Conservation (phyloP, 2,113 vertebrate species). For the Polypterus senegalus region DNA sequence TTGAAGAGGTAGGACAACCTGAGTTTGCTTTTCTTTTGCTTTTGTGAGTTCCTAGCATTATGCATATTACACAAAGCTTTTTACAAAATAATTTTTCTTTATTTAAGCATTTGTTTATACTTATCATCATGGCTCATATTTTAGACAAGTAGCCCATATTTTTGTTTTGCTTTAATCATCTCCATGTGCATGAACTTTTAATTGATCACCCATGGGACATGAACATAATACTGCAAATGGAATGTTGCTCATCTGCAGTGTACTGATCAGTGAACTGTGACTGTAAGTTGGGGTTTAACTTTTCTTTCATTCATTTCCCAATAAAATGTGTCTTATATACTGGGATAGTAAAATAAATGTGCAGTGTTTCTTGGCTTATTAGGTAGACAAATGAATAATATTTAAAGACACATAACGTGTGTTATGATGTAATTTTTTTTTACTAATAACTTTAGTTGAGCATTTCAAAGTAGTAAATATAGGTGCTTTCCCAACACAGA, state of each 20-base stretch:
- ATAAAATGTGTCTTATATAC: too few relatives aligned
- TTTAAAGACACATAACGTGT: too few relatives aligned
- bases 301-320: too few relatives aligned
- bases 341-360: too few relatives aligned
- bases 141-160: neutral
- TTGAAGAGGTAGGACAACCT: slow-evolving; percentile 91
- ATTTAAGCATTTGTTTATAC: neutral
- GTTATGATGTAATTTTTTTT: too few relatives aligned
- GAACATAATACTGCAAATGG: slow-evolving; percentile 8
- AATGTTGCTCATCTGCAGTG: slow-evolving; percentile 6
- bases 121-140: neutral
- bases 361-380: too few relatives aligned
- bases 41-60: slow-evolving; percentile 3
- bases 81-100: too few relatives aligned
- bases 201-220: slow-evolving; percentile 17
- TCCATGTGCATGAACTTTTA: slow-evolving; percentile 2
- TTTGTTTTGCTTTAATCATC: neutral
- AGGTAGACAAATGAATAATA: too few relatives aligned
- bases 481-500: too few relatives aligned
- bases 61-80: neutral
- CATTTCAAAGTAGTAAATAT: too few relatives aligned
- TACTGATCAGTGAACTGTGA: slow-evolving; percentile 2
- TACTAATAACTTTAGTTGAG: too few relatives aligned
- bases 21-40: slow-evolving; percentile 25
- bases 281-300: neutral